These are phyloP conservation scores for Xiphophorus hellerii DNA, from an alignment of 2,113 vertebrate species.

Conservation along the genomic window DNA sequence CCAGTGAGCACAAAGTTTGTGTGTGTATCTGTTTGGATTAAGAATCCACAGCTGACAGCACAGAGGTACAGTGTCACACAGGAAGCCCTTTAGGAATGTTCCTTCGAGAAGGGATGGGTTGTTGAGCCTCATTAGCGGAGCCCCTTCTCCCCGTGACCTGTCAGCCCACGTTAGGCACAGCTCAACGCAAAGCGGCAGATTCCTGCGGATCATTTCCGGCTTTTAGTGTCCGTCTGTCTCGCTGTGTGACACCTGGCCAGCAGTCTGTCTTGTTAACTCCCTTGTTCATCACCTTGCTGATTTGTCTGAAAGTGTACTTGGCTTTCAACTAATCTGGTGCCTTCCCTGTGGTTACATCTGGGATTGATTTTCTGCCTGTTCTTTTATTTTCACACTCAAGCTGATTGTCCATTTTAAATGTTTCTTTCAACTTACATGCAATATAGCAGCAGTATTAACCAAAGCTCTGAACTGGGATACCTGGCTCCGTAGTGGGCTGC, in stretches of 20 bases:
- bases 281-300: slow-evolving; percentile 20
- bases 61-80: slow-evolving; percentile 74
- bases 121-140: slow-evolving; percentile 82
- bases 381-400: neutral
- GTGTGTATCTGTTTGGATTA: slow-evolving; percentile 61
- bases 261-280: neutral
- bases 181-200: slow-evolving; percentile 82
- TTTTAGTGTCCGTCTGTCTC: slow-evolving; percentile 73
- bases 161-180: slow-evolving; percentile 87
- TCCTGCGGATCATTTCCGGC: slow-evolving; percentile 83
- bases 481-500: neutral
- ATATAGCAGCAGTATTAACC: neutral
- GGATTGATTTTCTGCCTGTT: neutral
- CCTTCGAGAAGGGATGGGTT: slow-evolving; percentile 76
- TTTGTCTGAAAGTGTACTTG: neutral
- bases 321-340: neutral
- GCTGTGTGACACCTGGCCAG: slow-evolving; percentile 43
- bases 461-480: neutral
- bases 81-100: slow-evolving; percentile 76
- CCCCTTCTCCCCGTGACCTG: slow-evolving; percentile 83
- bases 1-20: slow-evolving; percentile 57
- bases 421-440: slow-evolving; percentile 2
- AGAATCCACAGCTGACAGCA: slow-evolving; percentile 59
- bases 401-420: neutral
- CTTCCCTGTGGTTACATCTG: neutral